Evolutionary conservation across 30 jellyfish, hydroid and myxozoan genomes (phyloP), one percentile per base, ranked within the genome.

Genomic region (Pseudorhiza aurosa): DNA sequence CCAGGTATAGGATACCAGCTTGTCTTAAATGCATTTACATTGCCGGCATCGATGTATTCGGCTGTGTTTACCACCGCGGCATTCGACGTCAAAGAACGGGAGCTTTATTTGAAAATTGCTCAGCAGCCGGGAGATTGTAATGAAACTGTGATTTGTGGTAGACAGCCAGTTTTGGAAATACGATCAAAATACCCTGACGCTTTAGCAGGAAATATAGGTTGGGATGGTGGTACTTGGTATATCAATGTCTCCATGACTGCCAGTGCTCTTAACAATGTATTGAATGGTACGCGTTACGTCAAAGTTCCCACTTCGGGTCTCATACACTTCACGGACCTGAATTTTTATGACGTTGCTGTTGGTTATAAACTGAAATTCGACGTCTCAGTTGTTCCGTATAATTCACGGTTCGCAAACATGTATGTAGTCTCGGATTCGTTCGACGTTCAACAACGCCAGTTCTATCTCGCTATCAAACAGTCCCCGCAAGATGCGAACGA

Each of bases 91-190:
- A 36, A 60, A 33, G 97, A 89, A 33, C 62, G 97, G 18, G 68
- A 56, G 55, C 37, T 89, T 55, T 75, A 74, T 35, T 45, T 89
- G 43, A 58, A 78, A 27, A 81, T 89, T 50, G 92, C 92, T 21
- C 95, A 82, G 44, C 95, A 89, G 73, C 88, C 91, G 18, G 95
- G 88, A 14, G 79, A 89, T 59, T 89, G 97, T 42, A 89, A 89
- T 27, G 95, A 81, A 11, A 89, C 97, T 15, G 95, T 89, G 19
- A 27, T 76, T 4, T 89, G 97, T 82, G 95, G 97, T 49, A 76
- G 70, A 7, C 97, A 89, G 64, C 97, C 97, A 1, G 65, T 82
- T 49, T 42, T 89, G 0, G 95, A 89, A 70, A 72, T 89, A 65
- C 31, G 97, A 39, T 65, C 88, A 31, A 39, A 46, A 43, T 43